phyloP scores from a whole-genome alignment of 2,113 vertebrate genomes.

The Notothenia rossii region DNA sequence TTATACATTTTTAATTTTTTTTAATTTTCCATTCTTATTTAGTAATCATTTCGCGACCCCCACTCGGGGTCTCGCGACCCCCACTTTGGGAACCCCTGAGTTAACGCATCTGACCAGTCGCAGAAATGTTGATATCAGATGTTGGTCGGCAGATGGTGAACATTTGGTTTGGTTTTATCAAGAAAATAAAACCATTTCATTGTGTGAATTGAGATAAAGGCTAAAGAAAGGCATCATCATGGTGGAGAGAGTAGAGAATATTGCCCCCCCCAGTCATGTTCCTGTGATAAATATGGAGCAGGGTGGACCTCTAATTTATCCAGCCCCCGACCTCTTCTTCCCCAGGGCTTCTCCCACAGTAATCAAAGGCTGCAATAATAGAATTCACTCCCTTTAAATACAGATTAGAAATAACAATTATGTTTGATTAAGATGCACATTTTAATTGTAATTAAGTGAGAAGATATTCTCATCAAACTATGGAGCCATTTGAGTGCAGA shows the following conservation, averaged over 20 bases:
- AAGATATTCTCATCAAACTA: constrained; percentile 69
- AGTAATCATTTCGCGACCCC: no score
- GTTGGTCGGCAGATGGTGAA: no score
- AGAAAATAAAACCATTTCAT: neutral
- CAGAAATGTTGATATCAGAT: no score
- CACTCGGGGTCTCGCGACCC: no score
- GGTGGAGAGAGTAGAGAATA: neutral
- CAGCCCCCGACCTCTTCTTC: neutral
- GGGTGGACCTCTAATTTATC: neutral
- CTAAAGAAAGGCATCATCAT: no score
- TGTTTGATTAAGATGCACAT: constrained; percentile 57
- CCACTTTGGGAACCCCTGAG: no score
- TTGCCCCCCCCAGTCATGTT: no score
- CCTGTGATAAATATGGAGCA: neutral
- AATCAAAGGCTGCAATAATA: constrained; percentile 14
- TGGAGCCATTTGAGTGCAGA: constrained; percentile 61
- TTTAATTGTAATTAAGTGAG: constrained; percentile 70
- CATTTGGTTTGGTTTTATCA: neutral
- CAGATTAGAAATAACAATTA: constrained; percentile 56
- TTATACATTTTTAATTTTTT: no score
- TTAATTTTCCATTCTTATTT: no score
- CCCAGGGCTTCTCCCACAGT: neutral
- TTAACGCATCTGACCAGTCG: no score
- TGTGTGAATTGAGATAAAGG: neutral
- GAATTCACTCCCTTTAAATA: neutral